A percentile compares a stretch with the other conserved stretches of the same genome.
Conservation (phyloP, 2,888 invertebrate species). For the Fragum whitleyi region DNA sequence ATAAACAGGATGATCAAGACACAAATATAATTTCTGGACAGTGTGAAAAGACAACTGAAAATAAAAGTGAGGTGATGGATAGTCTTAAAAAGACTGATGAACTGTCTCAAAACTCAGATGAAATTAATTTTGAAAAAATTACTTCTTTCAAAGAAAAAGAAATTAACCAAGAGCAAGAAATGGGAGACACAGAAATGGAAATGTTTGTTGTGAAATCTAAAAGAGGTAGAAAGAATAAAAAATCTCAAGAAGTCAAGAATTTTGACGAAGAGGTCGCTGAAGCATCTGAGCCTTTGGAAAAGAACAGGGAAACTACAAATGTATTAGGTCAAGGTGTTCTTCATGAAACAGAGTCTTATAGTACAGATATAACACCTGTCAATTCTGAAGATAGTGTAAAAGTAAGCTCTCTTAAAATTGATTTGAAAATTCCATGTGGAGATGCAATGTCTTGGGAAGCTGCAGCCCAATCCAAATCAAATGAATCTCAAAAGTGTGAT, state of each 20-base stretch:
- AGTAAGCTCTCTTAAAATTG: neutral
- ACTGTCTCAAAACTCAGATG: neutral
- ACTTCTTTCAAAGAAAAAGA: neutral
- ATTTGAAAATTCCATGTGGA: neutral
- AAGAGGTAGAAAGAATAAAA: conserved; percentile 34
- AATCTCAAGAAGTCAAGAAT: neutral
- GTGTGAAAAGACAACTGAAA: neutral
- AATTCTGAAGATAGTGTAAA: neutral
- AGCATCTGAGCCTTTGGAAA: neutral
- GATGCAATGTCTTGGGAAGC: conserved; percentile 21
- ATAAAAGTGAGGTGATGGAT: neutral
- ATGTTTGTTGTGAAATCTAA: conserved; percentile 39
- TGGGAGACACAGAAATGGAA: conserved; percentile 6
- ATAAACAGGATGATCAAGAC: neutral
- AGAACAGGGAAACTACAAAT: neutral
- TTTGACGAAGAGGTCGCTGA: neutral
- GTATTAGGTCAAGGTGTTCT: neutral
- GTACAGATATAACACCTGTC: neutral
- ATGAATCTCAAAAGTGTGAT: conserved; percentile 10
- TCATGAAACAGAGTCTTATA: neutral
- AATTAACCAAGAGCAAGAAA: neutral
- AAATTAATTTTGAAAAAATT: neutral
- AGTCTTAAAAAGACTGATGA: neutral
- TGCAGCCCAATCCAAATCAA: neutral
- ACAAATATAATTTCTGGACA: neutral